These are phyloP conservation scores for Anticlea derivata DNA, from an alignment of 2,888 invertebrate genomes.

Conservation along the genomic window DNA sequence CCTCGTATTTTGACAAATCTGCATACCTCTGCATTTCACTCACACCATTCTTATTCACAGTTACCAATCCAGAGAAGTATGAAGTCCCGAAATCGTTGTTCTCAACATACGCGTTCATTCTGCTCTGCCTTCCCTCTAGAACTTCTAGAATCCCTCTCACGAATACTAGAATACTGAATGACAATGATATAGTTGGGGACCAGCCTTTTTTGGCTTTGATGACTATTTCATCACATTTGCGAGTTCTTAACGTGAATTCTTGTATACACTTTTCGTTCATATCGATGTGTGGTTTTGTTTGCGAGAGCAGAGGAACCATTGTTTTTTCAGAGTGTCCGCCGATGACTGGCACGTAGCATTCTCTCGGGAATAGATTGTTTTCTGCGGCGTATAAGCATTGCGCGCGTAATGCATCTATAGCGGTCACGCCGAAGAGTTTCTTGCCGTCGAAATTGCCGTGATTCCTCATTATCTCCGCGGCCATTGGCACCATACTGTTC, in stretches of 20 bases:
- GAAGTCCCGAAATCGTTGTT: constrained; percentile 70
- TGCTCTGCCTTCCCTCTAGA: constrained; percentile 49
- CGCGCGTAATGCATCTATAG: constrained; percentile 88
- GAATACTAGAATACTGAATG: constrained; percentile 85
- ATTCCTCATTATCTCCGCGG: constrained; percentile 66
- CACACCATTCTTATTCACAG: constrained; percentile 51
- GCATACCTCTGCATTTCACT: constrained; percentile 57
- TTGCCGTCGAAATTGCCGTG: constrained; percentile 83
- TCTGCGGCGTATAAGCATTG: constrained; percentile 89
- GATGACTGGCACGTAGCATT: constrained; percentile 88
- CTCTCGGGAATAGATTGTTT: constrained; percentile 84
- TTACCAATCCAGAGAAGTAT: constrained; percentile 60
- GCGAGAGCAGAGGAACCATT: constrained; percentile 90
- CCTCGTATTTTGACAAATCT: constrained; percentile 55
- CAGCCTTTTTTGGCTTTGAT: constrained; percentile 85
- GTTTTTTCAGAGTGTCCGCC: constrained; percentile 91
- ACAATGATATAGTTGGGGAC: constrained; percentile 85
- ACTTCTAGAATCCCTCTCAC: constrained; percentile 81
- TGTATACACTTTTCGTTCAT: constrained; percentile 69
- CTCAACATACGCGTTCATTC: constrained; percentile 59
- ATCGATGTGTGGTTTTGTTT: constrained; percentile 82
- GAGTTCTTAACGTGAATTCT: constrained; percentile 64
- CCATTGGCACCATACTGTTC: constrained; percentile 71
- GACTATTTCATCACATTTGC: constrained; percentile 85
- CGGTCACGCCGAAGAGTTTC: constrained; percentile 89